phyloP scores from a whole-genome alignment of 2,888 invertebrate genomes.

The Belgica antarctica region DNA sequence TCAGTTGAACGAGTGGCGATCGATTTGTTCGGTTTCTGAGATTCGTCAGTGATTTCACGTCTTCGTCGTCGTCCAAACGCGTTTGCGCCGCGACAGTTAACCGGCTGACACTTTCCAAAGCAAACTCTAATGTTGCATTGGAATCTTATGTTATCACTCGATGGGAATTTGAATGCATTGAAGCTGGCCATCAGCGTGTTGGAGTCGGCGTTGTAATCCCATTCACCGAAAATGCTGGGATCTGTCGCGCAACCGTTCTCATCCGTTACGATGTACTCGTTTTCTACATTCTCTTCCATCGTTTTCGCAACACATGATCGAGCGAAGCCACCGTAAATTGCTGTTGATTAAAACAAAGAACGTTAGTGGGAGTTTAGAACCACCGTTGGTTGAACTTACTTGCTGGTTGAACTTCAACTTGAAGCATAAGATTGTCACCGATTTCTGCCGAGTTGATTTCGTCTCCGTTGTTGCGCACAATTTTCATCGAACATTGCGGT shows the following conservation, averaged over 20 bases:
- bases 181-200: constrained; percentile 84
- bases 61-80: constrained; percentile 82
- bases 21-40: constrained; percentile 48
- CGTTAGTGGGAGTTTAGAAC: not conserved
- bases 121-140: constrained; percentile 94
- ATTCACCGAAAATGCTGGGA: constrained; percentile 88
- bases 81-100: constrained; percentile 87
- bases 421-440: constrained; percentile 81
- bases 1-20: constrained; percentile 59
- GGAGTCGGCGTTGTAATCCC: constrained; percentile 84
- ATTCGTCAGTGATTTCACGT: constrained; percentile 56
- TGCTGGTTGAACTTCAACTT: constrained; percentile 79
- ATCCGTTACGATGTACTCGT: constrained; percentile 89
- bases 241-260: constrained; percentile 93
- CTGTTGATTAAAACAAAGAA: constrained; percentile 55
- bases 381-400: constrained; percentile 59
- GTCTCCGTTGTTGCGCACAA: constrained; percentile 80
- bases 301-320: constrained; percentile 91
- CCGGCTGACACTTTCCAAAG: constrained; percentile 92
- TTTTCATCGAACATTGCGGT: constrained; percentile 88
- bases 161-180: constrained; percentile 93
- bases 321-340: constrained; percentile 91
- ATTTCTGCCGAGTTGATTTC: constrained; percentile 90
- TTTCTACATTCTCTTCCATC: constrained; percentile 81
- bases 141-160: constrained; percentile 90